Conservation (phyloP, 2,888 invertebrate species). For the Phrixothrix hirtus region DNA sequence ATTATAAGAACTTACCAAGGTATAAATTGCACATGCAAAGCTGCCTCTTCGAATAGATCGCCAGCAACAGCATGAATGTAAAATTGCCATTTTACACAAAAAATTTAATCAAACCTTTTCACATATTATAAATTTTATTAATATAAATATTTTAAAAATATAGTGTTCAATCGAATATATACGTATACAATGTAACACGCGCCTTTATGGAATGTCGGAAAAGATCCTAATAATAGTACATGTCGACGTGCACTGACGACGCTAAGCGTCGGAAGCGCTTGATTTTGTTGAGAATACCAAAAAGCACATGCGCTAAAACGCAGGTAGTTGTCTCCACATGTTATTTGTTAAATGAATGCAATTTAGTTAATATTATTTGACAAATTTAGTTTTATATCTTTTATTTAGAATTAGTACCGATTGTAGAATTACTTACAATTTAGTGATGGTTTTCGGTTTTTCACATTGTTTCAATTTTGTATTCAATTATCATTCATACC, state of each 20-base stretch:
- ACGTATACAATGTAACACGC: too few species aligned
- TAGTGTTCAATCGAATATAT: conserved; percentile 5
- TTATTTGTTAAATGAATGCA: background rate
- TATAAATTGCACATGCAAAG: conserved; percentile 72
- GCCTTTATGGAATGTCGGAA: too few species aligned
- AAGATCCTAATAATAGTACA: conserved; percentile 5
- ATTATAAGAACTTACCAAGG: conserved; percentile 73
- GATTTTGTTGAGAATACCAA: conserved; percentile 13
- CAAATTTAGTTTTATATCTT: background rate
- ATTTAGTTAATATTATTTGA: background rate
- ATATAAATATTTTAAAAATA: too few species aligned
- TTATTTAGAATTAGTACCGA: too few species aligned
- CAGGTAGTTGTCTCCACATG: conserved; percentile 35
- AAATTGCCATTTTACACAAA: conserved; percentile 67
- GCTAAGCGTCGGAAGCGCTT: conserved; percentile 24
- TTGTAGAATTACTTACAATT: too few species aligned
- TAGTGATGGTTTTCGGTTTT: background rate
- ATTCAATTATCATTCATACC: background rate
- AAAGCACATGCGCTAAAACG: conserved; percentile 35
- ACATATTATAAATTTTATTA: too few species aligned
- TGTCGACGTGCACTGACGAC: conserved; percentile 26
- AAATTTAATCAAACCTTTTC: too few species aligned
- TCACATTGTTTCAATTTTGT: background rate
- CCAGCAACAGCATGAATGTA: conserved; percentile 79
- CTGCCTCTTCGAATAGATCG: conserved; percentile 73